A percentile compares a stretch with the other conserved stretches of the same genome.
These are phyloP conservation scores for Tachyglossus aculeatus DNA, from an alignment of 2,797 vertebrate species.

Conservation along the genomic window DNA sequence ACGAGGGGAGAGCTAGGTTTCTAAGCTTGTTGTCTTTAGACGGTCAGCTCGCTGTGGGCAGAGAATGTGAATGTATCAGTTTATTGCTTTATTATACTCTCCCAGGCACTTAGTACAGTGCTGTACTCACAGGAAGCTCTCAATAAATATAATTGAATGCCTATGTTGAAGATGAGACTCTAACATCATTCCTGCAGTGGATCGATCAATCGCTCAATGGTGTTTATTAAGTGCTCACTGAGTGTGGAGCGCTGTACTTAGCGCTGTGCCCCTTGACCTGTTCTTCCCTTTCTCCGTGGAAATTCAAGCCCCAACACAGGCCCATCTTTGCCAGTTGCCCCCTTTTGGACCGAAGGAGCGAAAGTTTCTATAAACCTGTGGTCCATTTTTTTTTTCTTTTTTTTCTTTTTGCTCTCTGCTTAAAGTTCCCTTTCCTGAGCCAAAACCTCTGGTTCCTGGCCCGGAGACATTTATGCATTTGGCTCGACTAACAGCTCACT, in stretches of 20 bases:
- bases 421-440: slow-evolving; percentile 53
- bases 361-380: slow-evolving; percentile 56
- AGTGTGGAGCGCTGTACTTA: too few relatives aligned
- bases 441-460: slow-evolving; percentile 58
- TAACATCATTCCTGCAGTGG: too few relatives aligned
- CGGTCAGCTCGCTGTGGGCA: too few relatives aligned
- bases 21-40: too few relatives aligned
- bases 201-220: too few relatives aligned
- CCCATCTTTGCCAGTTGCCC: slow-evolving; percentile 18
- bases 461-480: slow-evolving; percentile 68
- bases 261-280: slow-evolving; percentile 32
- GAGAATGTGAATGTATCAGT: too few relatives aligned
- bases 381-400: slow-evolving; percentile 45
- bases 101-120: too few relatives aligned
- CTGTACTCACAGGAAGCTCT: too few relatives aligned
- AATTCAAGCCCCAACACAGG: not conserved
- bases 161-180: slow-evolving; percentile 47
- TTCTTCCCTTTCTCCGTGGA: not conserved
- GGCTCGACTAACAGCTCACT: slow-evolving; percentile 68
- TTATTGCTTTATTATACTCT: too few relatives aligned
- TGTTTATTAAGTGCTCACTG: too few relatives aligned
- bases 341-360: slow-evolving; percentile 9
- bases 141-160: too few relatives aligned
- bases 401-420: too few relatives aligned
- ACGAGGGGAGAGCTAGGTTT: not conserved